Evolutionary conservation across 2,888 invertebrate genomes (phyloP), one percentile per base, ranked within the genome.

Genomic region (Ormyrus rosae): DNA sequence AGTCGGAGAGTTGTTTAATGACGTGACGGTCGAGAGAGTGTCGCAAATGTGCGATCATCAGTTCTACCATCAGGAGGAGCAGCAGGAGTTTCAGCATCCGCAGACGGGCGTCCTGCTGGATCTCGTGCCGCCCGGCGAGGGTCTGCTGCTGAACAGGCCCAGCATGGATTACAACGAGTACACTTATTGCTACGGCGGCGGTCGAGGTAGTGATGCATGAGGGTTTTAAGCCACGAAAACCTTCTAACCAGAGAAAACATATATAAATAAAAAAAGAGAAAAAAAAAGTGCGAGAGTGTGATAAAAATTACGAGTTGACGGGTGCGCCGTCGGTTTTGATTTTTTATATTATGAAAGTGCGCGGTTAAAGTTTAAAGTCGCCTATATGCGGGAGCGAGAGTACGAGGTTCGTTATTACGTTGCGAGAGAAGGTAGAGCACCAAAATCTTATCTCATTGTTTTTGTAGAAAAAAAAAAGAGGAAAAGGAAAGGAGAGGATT

Each of bases 121-220:
- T 85, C 87, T 90, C 83, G 88, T 89, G 84, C 87, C 87, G 84
- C 85, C 88, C 81, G 88, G 88, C 85, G 88, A 90, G 85, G 89
- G 88, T 87, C 88, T 19, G 19, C 19, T 90, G 83, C 88, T 90
- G 85, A 88, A 88, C 85, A 87, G 90, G 86, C 90, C 90, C 80
- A 86, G 86, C 85, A 90, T 90, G 89, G 90, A 90, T 89, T 90
- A 90, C 87, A 90, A 90, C 89, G 90, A 90, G 85, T 90, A 90
- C 87, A 89, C 90, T 77, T 90, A 90, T 84, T 90, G 90, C 88
- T 89, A 90, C 86, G 89, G 88, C 82, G 89, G 86, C 85, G 88
- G 89, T 86, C 88, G 89, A 89, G 90, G 89, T 89, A 88, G 88
- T 82, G 85, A 19, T 19, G 19, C 85, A 65, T 78, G 64, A 50